Evolutionary conservation across 2,797 vertebrate genomes (phyloP).

Genomic region (Diceros bicornis): DNA sequence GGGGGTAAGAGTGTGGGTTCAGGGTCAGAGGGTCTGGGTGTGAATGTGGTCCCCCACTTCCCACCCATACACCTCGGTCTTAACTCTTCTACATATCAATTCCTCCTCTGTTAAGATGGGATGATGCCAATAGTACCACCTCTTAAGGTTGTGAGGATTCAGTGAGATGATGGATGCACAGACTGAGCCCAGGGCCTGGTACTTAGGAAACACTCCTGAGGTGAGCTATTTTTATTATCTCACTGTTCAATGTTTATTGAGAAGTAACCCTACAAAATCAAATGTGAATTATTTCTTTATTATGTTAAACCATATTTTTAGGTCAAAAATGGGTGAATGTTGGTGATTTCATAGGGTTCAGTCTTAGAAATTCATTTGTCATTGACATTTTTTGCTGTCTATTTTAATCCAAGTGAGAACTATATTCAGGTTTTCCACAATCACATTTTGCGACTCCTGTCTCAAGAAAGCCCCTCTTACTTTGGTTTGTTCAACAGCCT

Average conservation of each 20-base stretch:
- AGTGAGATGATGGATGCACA: background rate
- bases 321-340: background rate
- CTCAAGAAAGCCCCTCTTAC: background rate
- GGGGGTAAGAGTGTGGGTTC: background rate
- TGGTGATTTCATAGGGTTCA: background rate
- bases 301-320: background rate
- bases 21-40: background rate
- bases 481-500: background rate
- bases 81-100: background rate
- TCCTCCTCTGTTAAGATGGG: background rate
- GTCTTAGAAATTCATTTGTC: background rate
- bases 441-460: background rate
- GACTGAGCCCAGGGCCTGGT: background rate
- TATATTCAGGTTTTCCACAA: background rate
- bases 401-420: background rate
- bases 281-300: background rate
- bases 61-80: background rate
- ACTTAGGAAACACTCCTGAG: background rate
- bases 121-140: too few species aligned
- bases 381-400: background rate
- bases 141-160: background rate
- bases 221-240: background rate
- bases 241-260: background rate
- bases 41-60: background rate
- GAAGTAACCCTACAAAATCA: background rate